Evolutionary conservation across 2,797 vertebrate genomes (phyloP).

Genomic region (Mallotus villosus): DNA sequence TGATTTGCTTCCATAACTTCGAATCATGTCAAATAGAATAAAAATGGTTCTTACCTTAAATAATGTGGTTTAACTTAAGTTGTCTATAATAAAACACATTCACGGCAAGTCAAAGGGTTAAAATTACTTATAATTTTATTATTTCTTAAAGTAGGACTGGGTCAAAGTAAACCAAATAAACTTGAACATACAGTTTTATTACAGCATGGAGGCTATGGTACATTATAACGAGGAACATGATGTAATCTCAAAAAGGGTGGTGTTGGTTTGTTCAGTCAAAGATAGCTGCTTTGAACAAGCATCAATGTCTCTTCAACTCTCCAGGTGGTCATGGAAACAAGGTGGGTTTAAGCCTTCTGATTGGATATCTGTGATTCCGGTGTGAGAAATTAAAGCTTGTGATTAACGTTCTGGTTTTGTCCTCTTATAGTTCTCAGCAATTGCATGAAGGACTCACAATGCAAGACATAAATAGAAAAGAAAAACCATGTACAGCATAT

Average conservation of each 20-base stretch:
- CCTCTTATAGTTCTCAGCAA: slow-evolving; percentile 36
- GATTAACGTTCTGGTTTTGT: slow-evolving; percentile 10
- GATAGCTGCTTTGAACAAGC: too few relatives aligned
- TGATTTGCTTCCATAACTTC: too few relatives aligned
- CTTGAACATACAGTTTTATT: slow-evolving; percentile 64
- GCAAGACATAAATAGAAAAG: slow-evolving; percentile 62
- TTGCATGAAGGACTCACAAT: slow-evolving; percentile 55
- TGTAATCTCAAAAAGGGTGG: slow-evolving; percentile 28
- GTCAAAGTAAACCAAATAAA: slow-evolving; percentile 74
- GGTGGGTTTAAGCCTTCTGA: slow-evolving; percentile 20
- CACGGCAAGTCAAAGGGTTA: slow-evolving; percentile 63
- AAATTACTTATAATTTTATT: slow-evolving; percentile 72
- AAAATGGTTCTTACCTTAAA: background rate
- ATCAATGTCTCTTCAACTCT: background rate
- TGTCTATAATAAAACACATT: slow-evolving; percentile 20
- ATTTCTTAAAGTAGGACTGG: slow-evolving; percentile 71
- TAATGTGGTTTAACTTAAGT: background rate
- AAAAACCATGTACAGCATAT: background rate
- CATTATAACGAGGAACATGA: slow-evolving; percentile 41
- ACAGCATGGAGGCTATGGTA: slow-evolving; percentile 55
- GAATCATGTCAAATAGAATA: background rate
- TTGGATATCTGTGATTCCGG: slow-evolving; percentile 39
- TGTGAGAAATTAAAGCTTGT: slow-evolving; percentile 44
- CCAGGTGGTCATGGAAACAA: background rate
- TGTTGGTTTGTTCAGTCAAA: slow-evolving; percentile 7